phyloP scores from a whole-genome alignment of 2,797 vertebrate species.

The Lepilemur septentrionalis region DNA sequence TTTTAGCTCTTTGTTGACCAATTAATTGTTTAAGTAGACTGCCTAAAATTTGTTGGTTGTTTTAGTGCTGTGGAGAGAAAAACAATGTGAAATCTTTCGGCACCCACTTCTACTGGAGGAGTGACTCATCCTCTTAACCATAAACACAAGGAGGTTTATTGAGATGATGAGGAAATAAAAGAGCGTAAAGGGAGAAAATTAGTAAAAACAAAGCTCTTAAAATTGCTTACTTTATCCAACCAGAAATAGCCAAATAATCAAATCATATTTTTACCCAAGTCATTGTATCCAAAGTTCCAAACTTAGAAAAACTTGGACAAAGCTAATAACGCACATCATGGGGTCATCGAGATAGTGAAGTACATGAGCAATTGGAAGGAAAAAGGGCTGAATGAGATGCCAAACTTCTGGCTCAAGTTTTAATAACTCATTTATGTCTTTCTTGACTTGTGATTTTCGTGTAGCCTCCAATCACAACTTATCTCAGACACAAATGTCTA shows the following conservation, averaged over 20 bases:
- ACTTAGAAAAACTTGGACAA: neutral
- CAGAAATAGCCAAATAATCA: constrained; percentile 30
- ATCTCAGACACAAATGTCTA: neutral
- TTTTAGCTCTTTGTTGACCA: neutral
- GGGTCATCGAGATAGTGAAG: neutral
- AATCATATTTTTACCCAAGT: neutral
- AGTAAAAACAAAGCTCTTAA: neutral
- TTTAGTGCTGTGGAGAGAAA: neutral
- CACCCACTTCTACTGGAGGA: neutral
- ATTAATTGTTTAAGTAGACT: constrained; percentile 14
- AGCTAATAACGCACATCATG: rapidly evolving
- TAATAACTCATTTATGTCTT: neutral
- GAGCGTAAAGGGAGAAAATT: constrained; percentile 18
- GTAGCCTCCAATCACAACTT: neutral
- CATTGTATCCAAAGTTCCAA: neutral
- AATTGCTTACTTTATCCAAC: neutral
- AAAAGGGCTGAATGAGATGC: neutral
- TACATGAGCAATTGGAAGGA: neutral
- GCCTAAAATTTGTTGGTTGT: constrained; percentile 16
- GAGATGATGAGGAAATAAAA: constrained; percentile 37
- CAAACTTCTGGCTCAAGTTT: neutral
- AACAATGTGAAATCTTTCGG: neutral
- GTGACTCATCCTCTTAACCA: neutral
- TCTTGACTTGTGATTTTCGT: neutral
- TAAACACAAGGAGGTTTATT: constrained; percentile 20